Evolutionary conservation across 2,113 vertebrate genomes (phyloP), one percentile per base, ranked within the genome.

Genomic region (Octodon degus): DNA sequence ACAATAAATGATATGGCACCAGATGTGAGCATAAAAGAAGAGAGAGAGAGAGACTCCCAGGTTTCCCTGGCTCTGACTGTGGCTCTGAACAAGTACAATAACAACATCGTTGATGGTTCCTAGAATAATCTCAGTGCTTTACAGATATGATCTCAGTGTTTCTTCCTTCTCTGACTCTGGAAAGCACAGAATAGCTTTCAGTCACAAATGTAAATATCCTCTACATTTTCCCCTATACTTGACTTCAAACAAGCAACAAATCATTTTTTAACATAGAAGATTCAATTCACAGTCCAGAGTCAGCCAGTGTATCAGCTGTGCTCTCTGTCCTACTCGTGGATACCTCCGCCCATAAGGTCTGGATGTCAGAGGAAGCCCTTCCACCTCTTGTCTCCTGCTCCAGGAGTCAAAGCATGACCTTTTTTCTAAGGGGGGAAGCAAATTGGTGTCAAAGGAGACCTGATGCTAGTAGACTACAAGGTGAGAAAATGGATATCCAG

Each of bases 401-500:
- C 14, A 55, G 91, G 16, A n/a, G 34, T n/a, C 12, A 67, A 60
- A 68, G 37, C 27, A 27, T 70, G 81, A 50, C 58, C 11, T 83
- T 83, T 83, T 55, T 79, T 53, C 32, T 63, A 53, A 25, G n/a
- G 47, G n/a, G 47, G 55, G 60, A 67, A 93, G 86, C 8, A 27
- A 74, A 91, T 37, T 0, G 5, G 40, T 79, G 3, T 47, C 24
- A 9, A n/a, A 9, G 25, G 62, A 87, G 25, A 17, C 7, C 79
- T 50, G 7, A 53, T 70, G 37, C 62, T 40, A 3, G 34, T 70
- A 32, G 43, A 63, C 37, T 58, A 63, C 17, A 1, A n/a, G 40
- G 2, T 88, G 53, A 96, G 93, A 95, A 74, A 0, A 4, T 25
- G 53, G 50, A n/a, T 96, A 96, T 83, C 68, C 82, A 89, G 40